Evolutionary conservation across 1,140 invertebrate genomes (phyloP).

Genomic region (Euglossa dilemma): DNA sequence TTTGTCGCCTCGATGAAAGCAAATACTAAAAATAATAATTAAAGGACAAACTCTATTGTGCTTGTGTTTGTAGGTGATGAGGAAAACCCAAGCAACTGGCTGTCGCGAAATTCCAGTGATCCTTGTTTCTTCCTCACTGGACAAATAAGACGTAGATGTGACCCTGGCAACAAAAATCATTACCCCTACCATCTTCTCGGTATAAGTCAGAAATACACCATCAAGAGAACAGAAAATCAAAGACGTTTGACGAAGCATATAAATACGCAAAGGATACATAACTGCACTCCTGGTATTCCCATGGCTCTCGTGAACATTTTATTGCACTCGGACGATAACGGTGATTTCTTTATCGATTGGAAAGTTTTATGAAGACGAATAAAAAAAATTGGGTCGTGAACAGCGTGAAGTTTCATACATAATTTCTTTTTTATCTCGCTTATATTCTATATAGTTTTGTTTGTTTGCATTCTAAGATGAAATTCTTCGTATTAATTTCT

Average conservation of each 20-base stretch:
- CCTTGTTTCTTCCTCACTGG: not conserved
- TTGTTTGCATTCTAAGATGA: not conserved
- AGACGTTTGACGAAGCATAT: not conserved
- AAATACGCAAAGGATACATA: no score
- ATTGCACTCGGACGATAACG: not conserved
- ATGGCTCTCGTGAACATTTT: not conserved
- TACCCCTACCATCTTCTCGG: not conserved
- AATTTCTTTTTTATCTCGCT: not conserved
- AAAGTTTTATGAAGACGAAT: not conserved
- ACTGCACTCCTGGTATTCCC: not conserved
- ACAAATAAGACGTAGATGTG: not conserved
- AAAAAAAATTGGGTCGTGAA: not conserved
- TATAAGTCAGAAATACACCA: no score
- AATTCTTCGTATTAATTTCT: not conserved
- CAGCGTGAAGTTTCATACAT: no score
- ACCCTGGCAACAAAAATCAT: conserved; percentile 22
- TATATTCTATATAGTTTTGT: no score
- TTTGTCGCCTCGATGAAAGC: not conserved
- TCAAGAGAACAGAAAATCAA: not conserved
- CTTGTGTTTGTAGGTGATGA: not conserved
- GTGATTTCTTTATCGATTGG: not conserved
- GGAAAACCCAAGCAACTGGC: conserved; percentile 31
- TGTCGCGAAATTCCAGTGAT: not conserved
- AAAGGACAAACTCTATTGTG: not conserved
- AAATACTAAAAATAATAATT: not conserved